Conservation (phyloP, 2,888 invertebrate genomes). For the Catocala nupta region DNA sequence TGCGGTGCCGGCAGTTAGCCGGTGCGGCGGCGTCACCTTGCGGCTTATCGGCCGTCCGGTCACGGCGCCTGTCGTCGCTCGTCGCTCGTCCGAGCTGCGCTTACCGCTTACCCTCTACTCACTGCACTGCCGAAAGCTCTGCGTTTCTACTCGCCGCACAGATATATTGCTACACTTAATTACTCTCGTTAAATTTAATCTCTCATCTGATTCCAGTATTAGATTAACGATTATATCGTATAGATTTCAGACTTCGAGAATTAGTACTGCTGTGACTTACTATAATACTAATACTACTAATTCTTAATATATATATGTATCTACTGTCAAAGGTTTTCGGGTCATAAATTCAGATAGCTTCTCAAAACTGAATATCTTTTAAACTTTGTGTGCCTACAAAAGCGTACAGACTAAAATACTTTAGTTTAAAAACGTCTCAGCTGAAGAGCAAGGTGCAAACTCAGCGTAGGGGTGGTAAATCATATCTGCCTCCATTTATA, state of each 20-base stretch:
- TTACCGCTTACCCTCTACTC: conserved; percentile 39
- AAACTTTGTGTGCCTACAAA: neutral
- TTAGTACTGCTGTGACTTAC: no score
- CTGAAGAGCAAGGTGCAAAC: conserved; percentile 74
- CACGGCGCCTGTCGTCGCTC: conserved; percentile 55
- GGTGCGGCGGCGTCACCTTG: conserved; percentile 71
- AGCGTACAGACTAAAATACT: conserved; percentile 38
- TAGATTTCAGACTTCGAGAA: no score
- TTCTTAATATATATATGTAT: no score
- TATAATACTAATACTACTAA: no score
- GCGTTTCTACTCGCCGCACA: conserved; percentile 29
- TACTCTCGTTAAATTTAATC: conserved; percentile 46
- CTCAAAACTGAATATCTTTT: neutral
- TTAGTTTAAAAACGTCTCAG: conserved; percentile 66
- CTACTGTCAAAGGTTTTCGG: no score
- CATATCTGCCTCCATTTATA: conserved; percentile 84
- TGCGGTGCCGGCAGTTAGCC: conserved; percentile 66
- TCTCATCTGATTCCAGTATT: conserved; percentile 26
- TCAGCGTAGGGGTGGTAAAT: conserved; percentile 78
- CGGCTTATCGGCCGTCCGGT: conserved; percentile 76
- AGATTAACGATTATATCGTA: neutral
- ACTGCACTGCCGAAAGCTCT: conserved; percentile 31
- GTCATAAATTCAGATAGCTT: no score
- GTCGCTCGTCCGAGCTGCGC: conserved; percentile 49
- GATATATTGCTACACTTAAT: conserved; percentile 54